Evolutionary conservation across 2,113 vertebrate species (phyloP).

Genomic region (Mormoops blainvillei): DNA sequence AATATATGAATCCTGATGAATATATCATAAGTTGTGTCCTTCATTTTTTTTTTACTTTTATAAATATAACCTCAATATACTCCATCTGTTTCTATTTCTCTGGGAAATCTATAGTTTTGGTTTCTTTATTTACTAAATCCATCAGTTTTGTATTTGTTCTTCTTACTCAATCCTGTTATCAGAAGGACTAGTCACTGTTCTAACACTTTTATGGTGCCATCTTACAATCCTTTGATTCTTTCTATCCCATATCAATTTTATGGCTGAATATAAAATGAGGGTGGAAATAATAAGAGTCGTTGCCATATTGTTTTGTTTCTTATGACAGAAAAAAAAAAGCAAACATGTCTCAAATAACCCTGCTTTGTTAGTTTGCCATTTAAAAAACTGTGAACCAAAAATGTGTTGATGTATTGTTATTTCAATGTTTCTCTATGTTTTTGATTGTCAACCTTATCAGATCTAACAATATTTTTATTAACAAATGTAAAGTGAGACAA

Average conservation of each 20-base stretch:
- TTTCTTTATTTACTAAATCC: neutral
- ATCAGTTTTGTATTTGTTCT: neutral
- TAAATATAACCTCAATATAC: neutral
- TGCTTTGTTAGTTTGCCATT: neutral
- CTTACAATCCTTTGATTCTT: neutral
- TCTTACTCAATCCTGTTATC: neutral
- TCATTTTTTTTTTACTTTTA: neutral
- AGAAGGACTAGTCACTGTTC: neutral
- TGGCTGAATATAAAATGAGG: neutral
- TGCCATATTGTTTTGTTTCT: neutral
- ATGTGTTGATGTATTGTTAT: neutral
- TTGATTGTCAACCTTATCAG: neutral
- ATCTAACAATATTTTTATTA: neutral
- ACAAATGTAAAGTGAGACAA: neutral
- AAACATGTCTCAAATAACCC: neutral
- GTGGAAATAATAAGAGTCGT: neutral
- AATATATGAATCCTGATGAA: neutral
- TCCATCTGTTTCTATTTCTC: neutral
- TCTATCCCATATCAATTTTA: neutral
- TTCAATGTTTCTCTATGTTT: neutral
- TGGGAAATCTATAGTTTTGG: neutral
- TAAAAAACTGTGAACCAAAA: neutral
- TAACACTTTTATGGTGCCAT: neutral
- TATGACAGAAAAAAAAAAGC: neutral
- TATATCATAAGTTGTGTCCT: neutral